Evolutionary conservation across 1,140 invertebrate species (phyloP).

Genomic region (Zaprionus taronus): DNA sequence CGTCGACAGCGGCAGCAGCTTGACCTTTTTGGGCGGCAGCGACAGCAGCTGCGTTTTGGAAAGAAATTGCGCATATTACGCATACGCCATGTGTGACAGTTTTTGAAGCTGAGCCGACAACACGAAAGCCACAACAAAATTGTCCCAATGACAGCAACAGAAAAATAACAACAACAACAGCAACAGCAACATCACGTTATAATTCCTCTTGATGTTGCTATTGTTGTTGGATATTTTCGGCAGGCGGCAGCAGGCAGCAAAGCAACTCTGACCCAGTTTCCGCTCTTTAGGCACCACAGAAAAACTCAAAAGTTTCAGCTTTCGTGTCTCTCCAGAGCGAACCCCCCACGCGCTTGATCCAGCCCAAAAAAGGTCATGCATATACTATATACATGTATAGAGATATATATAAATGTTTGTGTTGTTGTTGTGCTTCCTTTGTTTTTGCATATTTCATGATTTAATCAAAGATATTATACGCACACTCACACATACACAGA

Average conservation of each 20-base stretch:
- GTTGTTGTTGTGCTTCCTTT: constrained; percentile 6
- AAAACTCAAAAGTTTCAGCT: constrained; percentile 47
- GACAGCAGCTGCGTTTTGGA: constrained; percentile 28
- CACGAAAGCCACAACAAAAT: background rate
- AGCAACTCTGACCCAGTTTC: constrained; percentile 78
- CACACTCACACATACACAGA: constrained; percentile 33
- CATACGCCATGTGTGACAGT: constrained; percentile 60
- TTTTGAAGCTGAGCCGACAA: constrained; percentile 16
- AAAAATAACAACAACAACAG: constrained; percentile 2
- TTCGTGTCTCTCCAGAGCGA: constrained; percentile 51
- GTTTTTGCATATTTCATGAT: constrained; percentile 79
- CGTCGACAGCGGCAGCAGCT: constrained; percentile 32
- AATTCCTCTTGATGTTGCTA: constrained; percentile 23
- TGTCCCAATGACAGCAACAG: background rate
- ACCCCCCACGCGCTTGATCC: constrained; percentile 19
- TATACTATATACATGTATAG: constrained; percentile 22
- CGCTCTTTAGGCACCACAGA: constrained; percentile 69
- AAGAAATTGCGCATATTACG: constrained; percentile 38
- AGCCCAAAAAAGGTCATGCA: constrained; percentile 19
- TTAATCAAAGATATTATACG: constrained; percentile 82
- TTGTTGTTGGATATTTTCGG: constrained; percentile 42
- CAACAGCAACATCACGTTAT: background rate
- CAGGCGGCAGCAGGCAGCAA: constrained; percentile 17
- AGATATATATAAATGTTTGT: background rate
- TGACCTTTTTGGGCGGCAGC: constrained; percentile 71